These are phyloP conservation scores for Drosophila athabasca DNA, from an alignment of 1,140 invertebrate species.

Conservation along the genomic window DNA sequence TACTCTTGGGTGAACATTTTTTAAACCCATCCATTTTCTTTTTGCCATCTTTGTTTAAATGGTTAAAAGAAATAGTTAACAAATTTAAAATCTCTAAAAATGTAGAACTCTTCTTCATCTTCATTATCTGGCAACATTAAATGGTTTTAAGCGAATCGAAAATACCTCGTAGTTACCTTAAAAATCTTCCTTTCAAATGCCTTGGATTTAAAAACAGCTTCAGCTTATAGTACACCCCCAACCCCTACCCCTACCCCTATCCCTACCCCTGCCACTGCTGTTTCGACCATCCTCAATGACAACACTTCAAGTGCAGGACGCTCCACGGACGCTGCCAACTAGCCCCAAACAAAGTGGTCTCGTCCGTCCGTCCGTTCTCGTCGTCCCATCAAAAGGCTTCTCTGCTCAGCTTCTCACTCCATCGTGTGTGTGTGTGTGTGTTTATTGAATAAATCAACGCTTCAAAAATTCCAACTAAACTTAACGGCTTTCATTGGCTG, in stretches of 20 bases:
- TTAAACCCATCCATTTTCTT: no score
- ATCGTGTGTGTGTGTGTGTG: constrained; percentile 43
- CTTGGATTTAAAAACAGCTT: constrained; percentile 2
- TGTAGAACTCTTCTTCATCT: no score
- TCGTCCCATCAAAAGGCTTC: constrained; percentile 30
- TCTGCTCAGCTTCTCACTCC: constrained; percentile 12
- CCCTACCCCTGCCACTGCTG: background rate
- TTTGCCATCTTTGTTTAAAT: no score
- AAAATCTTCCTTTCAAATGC: constrained; percentile 23
- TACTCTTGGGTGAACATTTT: no score
- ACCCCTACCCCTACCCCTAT: no score
- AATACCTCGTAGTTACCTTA: background rate
- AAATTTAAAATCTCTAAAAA: no score
- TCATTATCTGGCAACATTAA: no score
- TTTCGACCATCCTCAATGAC: constrained; percentile 18
- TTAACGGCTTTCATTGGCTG: constrained; percentile 75
- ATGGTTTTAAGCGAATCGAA: no score
- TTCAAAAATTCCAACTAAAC: constrained; percentile 71
- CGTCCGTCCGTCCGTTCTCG: background rate
- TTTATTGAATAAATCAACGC: constrained; percentile 78
- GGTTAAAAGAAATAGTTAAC: no score
- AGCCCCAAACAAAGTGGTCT: constrained; percentile 40
- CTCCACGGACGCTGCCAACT: constrained; percentile 19
- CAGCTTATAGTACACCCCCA: background rate
- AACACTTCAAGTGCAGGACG: constrained; percentile 35